Conservation (phyloP, 2,797 vertebrate species). For the Neopelma chrysocephalum region DNA sequence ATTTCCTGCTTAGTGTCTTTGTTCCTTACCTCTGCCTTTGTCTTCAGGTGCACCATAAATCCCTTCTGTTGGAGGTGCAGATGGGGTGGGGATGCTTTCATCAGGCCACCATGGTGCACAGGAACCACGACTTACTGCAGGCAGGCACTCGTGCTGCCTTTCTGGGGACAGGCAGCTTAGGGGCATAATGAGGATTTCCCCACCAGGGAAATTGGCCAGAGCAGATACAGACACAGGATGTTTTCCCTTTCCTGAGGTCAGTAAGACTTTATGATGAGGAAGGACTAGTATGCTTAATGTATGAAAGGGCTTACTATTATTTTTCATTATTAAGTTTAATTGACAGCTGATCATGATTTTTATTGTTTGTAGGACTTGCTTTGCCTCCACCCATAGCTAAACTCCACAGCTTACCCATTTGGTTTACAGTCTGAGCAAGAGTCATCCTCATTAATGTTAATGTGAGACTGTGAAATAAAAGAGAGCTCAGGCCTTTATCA, state of each 20-base stretch:
- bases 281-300: neutral
- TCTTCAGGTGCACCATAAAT: neutral
- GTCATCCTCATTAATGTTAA: neutral
- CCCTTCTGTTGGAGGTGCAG: neutral
- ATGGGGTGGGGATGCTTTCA: neutral
- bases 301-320: neutral
- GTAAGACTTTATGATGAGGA: neutral
- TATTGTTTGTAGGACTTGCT: neutral
- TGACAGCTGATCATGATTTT: slow-evolving; percentile 19
- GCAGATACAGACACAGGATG: neutral
- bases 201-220: neutral
- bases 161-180: neutral
- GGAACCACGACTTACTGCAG: neutral
- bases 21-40: neutral
- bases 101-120: rapidly evolving
- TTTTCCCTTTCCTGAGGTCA: neutral
- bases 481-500: neutral
- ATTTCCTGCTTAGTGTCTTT: neutral
- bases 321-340: neutral
- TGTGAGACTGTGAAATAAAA: neutral
- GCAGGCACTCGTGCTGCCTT: neutral
- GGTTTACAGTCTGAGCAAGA: slow-evolving; percentile 10
- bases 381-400: neutral
- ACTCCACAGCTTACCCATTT: neutral
- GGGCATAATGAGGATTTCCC: neutral